phyloP scores from a whole-genome alignment of 2,113 vertebrate species.

The Uria aalge region DNA sequence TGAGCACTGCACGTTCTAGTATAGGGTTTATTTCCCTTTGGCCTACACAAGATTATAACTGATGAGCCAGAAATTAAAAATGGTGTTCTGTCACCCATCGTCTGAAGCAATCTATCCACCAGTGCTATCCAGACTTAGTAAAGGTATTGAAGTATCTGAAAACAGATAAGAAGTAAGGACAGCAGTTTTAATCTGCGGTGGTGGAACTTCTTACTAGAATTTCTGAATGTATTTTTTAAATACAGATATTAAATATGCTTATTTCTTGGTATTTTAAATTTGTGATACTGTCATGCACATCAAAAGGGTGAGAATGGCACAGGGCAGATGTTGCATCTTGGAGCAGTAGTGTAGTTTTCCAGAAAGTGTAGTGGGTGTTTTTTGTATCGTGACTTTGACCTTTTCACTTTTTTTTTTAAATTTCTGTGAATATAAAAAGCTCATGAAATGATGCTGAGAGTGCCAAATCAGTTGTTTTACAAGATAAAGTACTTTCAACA shows the following conservation, averaged over 20 bases:
- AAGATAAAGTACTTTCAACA: not conserved
- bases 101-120: not conserved
- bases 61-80: not conserved
- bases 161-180: not conserved
- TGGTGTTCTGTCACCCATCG: not conserved
- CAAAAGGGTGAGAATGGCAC: not conserved
- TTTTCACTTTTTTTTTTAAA: not conserved
- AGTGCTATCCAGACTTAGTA: not conserved
- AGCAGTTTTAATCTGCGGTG: not conserved
- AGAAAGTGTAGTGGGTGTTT: not conserved
- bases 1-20: not conserved
- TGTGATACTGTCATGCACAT: not conserved
- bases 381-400: not conserved
- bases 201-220: not conserved
- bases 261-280: not conserved
- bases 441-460: not conserved
- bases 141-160: not conserved
- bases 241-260: not conserved
- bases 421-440: not conserved
- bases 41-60: not conserved
- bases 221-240: not conserved
- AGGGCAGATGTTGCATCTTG: not conserved
- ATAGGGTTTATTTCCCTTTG: not conserved
- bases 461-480: not conserved
- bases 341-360: not conserved